phyloP scores from a whole-genome alignment of 2,797 vertebrate genomes.

The Scolopax bukidnonensis region DNA sequence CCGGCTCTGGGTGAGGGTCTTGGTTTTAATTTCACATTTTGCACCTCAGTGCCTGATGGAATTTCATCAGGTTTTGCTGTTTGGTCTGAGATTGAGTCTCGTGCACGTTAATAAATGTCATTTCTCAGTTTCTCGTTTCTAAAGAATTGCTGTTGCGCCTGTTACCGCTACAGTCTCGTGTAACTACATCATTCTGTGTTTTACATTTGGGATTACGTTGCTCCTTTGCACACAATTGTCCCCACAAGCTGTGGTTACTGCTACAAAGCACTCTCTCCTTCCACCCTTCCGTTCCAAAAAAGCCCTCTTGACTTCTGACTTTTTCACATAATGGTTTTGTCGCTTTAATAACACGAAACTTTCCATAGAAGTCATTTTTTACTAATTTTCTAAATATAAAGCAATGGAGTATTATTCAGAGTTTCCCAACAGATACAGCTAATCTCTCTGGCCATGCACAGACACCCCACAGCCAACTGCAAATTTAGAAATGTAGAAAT shows the following conservation, averaged over 20 bases:
- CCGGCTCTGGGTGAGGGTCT: accelerated
- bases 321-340: background rate
- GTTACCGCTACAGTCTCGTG: background rate
- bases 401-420: background rate
- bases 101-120: background rate
- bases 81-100: background rate
- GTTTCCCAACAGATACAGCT: background rate
- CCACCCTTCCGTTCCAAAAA: background rate
- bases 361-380: background rate
- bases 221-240: background rate
- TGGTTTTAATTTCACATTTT: background rate
- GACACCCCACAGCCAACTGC: background rate
- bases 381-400: background rate
- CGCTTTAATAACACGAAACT: background rate
- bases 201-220: background rate
- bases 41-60: background rate
- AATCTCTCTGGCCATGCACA: background rate
- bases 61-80: background rate
- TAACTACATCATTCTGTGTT: background rate
- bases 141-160: background rate
- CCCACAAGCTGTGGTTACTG: background rate
- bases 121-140: background rate
- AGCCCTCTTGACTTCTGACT: background rate
- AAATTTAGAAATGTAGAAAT: background rate
- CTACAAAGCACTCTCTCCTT: background rate